Evolutionary conservation across 2,113 vertebrate species (phyloP).

Genomic region (Gorsachius goisagi): DNA sequence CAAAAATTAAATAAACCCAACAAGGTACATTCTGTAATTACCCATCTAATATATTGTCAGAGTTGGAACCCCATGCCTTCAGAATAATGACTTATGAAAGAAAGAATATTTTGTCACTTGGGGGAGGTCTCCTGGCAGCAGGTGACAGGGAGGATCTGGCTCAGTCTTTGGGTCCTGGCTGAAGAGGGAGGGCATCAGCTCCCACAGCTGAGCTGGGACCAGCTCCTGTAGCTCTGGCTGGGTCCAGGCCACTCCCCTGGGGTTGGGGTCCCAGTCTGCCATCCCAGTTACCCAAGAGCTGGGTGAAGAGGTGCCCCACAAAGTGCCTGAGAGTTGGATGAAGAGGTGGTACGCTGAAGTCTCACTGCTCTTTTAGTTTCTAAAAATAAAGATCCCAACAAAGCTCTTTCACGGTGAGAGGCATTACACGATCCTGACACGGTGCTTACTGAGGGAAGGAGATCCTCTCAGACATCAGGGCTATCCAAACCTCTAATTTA

Average conservation of each 20-base stretch:
- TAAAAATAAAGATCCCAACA: neutral
- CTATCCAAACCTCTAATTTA: neutral
- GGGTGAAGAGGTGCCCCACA: too few relatives aligned
- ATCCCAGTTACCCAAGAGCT: neutral
- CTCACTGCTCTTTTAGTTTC: neutral
- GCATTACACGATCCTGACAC: neutral
- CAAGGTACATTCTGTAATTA: neutral
- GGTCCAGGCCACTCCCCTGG: rapidly evolving
- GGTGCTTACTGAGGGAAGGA: neutral
- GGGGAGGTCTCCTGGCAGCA: neutral
- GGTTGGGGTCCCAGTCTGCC: rapidly evolving
- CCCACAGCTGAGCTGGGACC: neutral
- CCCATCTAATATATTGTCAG: neutral
- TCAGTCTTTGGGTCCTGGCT: neutral
- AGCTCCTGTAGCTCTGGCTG: neutral
- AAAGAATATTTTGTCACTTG: neutral
- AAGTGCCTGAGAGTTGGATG: neutral
- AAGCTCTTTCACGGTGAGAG: neutral
- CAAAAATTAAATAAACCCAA: rapidly evolving
- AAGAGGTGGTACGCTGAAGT: neutral
- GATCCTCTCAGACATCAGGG: neutral
- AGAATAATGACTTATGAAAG: neutral
- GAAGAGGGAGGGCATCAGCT: neutral
- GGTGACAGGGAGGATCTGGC: neutral
- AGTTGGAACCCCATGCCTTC: neutral